Evolutionary conservation across 2,797 vertebrate genomes (phyloP), one percentile per base, ranked within the genome.

Genomic region (Danio kyathit): DNA sequence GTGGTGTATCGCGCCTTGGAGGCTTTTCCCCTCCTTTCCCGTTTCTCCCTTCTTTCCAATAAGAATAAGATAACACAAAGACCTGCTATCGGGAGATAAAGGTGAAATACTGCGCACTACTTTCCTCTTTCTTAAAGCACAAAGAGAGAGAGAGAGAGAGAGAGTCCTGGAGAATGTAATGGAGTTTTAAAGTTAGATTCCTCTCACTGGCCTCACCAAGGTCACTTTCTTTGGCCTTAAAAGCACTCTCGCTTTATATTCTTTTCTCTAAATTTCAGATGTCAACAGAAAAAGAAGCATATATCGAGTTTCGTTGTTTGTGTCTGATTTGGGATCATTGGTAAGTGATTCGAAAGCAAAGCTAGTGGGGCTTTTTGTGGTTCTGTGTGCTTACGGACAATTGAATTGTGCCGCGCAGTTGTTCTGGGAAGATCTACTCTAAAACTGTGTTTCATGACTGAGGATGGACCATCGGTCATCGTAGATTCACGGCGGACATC

Each of bases 61-160:
- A 90, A 91, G 92, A 91, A 91, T 91, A 92, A 92, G 92, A 95
- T 93, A 94, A 93, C 90, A 93, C 89, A 88, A 90, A 92, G 90
- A 92, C 90, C 91, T 94, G 91, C 90, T 94, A 92, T 93, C 90
- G 89, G 90, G 75, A 94, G 93, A 94, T 94, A 94, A 95, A 94
- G 92, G 90, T 91, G 91, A 94, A 94, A 94, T 92, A 93, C 92
- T 89, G 89, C 91, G 86, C 89, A 85, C 88, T 82, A 81, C 82
- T 86, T 86, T 92, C 89, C 77, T 81, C 83, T 92, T 90, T 89
- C 80, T 78, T 88, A 81, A 82, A 82, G 88, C 85, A 87, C 87
- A 29, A 29, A 29, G 29, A 29, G 29, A 29, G 88, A 84, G 76
- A 61, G 60, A 83, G 86, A 89, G 86, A 89, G 65, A 49, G 67